A percentile compares a stretch with the other conserved stretches of the same genome.
These are phyloP conservation scores for Poeciliopsis turrubarensis DNA, from an alignment of 2,113 vertebrate species.

Conservation along the genomic window DNA sequence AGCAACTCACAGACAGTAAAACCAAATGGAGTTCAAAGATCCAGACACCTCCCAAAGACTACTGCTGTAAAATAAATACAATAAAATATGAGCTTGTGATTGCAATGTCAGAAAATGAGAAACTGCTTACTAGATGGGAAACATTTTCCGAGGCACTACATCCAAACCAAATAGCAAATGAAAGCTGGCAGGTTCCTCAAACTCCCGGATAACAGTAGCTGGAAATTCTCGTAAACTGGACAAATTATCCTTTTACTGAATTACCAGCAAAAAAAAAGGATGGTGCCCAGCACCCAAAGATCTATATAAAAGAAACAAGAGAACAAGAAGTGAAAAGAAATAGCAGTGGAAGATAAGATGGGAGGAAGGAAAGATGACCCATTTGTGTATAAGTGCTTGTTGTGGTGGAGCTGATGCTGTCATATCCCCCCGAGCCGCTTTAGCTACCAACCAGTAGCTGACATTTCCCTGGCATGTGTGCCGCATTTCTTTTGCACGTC, in stretches of 20 bases:
- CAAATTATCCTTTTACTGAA: neutral
- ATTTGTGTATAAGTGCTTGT: conserved; percentile 53
- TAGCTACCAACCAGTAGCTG: conserved; percentile 61
- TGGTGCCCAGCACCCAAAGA: neutral
- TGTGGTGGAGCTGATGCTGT: conserved; percentile 35
- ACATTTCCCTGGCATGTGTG: conserved; percentile 57
- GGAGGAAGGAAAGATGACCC: conserved; percentile 34
- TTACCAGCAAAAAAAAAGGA: neutral
- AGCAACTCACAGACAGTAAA: no score
- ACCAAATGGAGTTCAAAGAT: no score
- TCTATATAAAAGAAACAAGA: conserved; percentile 5
- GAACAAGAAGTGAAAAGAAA: conserved; percentile 5
- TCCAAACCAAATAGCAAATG: no score
- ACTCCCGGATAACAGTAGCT: neutral
- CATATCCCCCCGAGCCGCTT: conserved; percentile 56
- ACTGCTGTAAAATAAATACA: no score
- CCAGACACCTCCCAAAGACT: no score
- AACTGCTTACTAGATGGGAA: neutral
- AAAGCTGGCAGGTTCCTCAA: neutral
- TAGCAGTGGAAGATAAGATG: conserved; percentile 10
- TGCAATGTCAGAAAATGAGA: neutral
- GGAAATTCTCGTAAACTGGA: neutral
- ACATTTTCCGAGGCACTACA: no score
- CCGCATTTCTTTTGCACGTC: conserved; percentile 54
- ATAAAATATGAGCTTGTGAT: neutral